Conservation (phyloP, 2,113 vertebrate genomes). For the Illadopsis cleaveri region DNA sequence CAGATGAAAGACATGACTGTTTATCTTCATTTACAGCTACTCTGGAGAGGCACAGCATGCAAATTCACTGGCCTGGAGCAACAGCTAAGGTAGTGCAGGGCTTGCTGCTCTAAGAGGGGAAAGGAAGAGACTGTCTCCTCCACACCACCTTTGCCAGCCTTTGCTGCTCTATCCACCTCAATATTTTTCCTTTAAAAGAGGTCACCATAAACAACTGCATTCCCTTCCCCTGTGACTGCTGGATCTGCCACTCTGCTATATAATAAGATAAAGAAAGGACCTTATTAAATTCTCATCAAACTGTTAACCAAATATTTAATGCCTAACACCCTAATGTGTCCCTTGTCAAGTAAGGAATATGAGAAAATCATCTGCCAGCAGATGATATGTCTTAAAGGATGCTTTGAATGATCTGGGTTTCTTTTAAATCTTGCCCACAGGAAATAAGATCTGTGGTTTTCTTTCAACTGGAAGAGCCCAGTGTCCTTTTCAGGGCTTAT, state of each 20-base stretch:
- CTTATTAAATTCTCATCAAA: not conserved
- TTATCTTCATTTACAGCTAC: conserved; percentile 52
- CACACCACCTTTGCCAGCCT: not conserved
- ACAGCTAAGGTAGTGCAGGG: not conserved
- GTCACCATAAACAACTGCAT: not conserved
- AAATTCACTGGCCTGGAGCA: conserved; percentile 22
- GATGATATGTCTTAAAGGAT: not conserved
- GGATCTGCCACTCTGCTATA: not conserved
- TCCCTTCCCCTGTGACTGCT: not conserved
- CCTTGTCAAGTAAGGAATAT: not conserved
- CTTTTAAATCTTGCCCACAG: not conserved
- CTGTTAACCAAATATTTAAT: not conserved
- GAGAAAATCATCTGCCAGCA: not conserved
- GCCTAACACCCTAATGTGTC: not conserved
- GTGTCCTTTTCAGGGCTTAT: not conserved
- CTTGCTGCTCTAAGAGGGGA: not conserved
- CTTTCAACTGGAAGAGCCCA: not conserved
- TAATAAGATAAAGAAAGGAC: not conserved
- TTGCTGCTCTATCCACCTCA: not conserved
- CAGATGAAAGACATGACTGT: not conserved
- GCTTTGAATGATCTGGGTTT: rapidly evolving
- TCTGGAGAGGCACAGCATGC: not conserved
- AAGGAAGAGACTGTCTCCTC: not conserved
- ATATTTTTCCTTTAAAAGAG: not conserved
- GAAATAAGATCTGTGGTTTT: not conserved